These are phyloP conservation scores for Orius laevigatus DNA, from an alignment of 1,140 invertebrate species.

Conservation along the genomic window DNA sequence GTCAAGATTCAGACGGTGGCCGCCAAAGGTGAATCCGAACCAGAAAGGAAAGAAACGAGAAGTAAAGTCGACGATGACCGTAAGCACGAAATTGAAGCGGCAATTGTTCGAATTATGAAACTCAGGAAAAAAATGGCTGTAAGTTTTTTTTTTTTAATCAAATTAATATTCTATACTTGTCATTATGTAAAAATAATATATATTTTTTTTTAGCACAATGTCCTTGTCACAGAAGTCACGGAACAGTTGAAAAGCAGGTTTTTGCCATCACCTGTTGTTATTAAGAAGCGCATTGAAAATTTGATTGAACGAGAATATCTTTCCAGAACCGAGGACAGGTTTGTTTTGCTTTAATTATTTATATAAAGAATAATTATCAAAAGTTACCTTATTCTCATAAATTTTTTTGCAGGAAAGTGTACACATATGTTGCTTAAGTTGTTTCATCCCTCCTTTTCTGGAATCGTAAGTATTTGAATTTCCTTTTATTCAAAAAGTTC, in stretches of 20 bases:
- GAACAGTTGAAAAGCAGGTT: slow-evolving; percentile 92
- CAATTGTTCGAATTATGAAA: slow-evolving; percentile 99
- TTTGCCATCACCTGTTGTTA: slow-evolving; percentile 91
- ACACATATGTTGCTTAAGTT: slow-evolving; percentile 76
- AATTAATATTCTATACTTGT: slow-evolving; percentile 9
- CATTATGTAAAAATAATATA: neutral
- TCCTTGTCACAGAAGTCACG: slow-evolving; percentile 92
- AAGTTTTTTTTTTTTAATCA: slow-evolving; percentile 21
- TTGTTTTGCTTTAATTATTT: slow-evolving; percentile 18
- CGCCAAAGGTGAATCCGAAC: slow-evolving; percentile 95
- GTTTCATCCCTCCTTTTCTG: neutral
- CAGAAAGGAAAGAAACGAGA: slow-evolving; percentile 91
- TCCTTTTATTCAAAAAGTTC: slow-evolving; percentile 8
- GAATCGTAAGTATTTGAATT: slow-evolving; percentile 3
- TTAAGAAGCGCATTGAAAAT: slow-evolving; percentile 98
- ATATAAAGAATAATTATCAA: neutral
- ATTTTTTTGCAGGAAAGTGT: slow-evolving; percentile 57
- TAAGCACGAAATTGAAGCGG: slow-evolving; percentile 99
- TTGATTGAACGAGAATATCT: slow-evolving; percentile 98
- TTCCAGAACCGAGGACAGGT: slow-evolving; percentile 88
- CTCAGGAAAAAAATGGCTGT: slow-evolving; percentile 84
- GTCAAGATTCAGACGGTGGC: slow-evolving; percentile 90
- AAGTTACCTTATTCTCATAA: slow-evolving; percentile 11
- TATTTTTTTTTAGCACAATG: slow-evolving; percentile 54
- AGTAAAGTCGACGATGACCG: slow-evolving; percentile 97